Conservation (phyloP, 2,888 invertebrate species). For the Nyleta sp. region DNA sequence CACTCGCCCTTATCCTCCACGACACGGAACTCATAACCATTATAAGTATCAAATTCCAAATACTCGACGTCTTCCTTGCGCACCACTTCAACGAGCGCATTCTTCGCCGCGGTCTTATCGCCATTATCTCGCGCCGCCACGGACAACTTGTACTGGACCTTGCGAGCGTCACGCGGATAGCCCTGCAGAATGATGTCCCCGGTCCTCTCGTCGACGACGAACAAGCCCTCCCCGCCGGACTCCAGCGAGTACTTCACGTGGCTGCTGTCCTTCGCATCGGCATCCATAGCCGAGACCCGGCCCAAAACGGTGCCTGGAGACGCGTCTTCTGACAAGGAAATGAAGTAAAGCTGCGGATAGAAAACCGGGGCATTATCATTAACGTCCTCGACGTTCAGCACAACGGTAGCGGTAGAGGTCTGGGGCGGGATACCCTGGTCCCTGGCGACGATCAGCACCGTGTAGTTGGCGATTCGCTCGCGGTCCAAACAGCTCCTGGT, state of each 20-base stretch:
- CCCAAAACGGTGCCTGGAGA: conserved; percentile 87
- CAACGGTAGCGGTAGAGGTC: conserved; percentile 94
- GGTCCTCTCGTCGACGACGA: conserved; percentile 90
- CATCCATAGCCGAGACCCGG: conserved; percentile 91
- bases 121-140: conserved; percentile 93
- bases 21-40: conserved; percentile 92
- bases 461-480: conserved; percentile 90
- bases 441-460: conserved; percentile 92
- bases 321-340: conserved; percentile 88
- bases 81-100: conserved; percentile 92
- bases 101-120: conserved; percentile 87
- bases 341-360: conserved; percentile 94
- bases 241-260: conserved; percentile 90
- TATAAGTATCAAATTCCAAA: conserved; percentile 89
- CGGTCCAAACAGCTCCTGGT: conserved; percentile 91
- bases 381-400: conserved; percentile 91
- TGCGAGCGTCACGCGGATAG: conserved; percentile 86
- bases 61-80: conserved; percentile 88
- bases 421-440: conserved; percentile 96
- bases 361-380: conserved; percentile 97
- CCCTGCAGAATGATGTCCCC: conserved; percentile 89
- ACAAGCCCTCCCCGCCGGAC: conserved; percentile 91
- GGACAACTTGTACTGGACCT: conserved; percentile 88
- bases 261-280: conserved; percentile 95
- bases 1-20: conserved; percentile 90